These are phyloP conservation scores for Actinernus sp. DNA, from an alignment of 92 coral and sea anemone genomes.

Conservation along the genomic window DNA sequence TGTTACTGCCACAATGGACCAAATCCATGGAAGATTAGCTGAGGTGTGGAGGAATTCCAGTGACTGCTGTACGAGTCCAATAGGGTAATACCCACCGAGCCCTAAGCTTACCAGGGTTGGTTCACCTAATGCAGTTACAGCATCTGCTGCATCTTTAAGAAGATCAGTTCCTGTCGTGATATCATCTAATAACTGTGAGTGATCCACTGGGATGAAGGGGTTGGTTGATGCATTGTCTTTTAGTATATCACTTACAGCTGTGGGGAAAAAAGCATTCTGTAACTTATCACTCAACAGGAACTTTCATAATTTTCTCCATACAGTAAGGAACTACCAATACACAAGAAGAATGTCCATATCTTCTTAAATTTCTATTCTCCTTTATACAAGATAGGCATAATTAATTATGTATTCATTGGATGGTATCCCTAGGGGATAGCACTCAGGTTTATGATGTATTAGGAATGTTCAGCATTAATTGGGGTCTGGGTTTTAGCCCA, in stretches of 20 bases:
- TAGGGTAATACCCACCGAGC: conserved; percentile 84
- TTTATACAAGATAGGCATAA: too few species aligned
- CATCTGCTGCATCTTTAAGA: conserved; percentile 63
- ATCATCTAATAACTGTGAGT: conserved; percentile 20
- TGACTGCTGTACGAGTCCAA: conserved; percentile 87
- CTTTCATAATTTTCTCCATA: background rate
- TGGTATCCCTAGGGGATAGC: too few species aligned
- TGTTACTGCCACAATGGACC: conserved; percentile 83
- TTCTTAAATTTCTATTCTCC: too few species aligned
- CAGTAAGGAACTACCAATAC: too few species aligned
- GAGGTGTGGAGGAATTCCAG: conserved; percentile 78
- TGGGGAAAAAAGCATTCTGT: too few species aligned
- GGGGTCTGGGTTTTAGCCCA: too few species aligned
- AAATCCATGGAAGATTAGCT: conserved; percentile 84
- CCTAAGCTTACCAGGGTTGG: conserved; percentile 84
- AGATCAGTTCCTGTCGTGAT: conserved; percentile 58
- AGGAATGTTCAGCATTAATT: too few species aligned
- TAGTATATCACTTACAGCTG: conserved; percentile 6
- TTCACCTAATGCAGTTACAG: conserved; percentile 65
- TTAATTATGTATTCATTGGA: too few species aligned
- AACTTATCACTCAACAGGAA: background rate
- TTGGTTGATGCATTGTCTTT: conserved; percentile 21
- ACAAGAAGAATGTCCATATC: too few species aligned
- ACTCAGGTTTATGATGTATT: too few species aligned
- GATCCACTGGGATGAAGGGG: conserved; percentile 63